These are phyloP conservation scores for Camelus bactrianus DNA, from an alignment of 2,113 vertebrate species.

Conservation along the genomic window DNA sequence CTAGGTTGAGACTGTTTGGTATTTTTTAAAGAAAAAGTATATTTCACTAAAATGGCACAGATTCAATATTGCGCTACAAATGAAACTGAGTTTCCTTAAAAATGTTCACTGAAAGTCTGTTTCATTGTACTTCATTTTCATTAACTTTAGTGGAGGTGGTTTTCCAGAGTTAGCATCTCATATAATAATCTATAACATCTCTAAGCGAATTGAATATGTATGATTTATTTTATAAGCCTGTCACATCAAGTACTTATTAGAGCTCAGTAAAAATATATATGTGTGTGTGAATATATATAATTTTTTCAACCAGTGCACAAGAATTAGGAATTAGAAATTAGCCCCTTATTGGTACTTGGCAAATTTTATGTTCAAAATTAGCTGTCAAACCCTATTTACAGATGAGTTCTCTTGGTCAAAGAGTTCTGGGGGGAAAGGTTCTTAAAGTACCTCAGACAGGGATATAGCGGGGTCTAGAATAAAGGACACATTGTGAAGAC, in stretches of 20 bases:
- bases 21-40: slow-evolving; percentile 80
- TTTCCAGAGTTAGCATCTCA: slow-evolving; percentile 74
- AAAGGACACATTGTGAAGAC: slow-evolving; percentile 62
- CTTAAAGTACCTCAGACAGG: slow-evolving; percentile 64
- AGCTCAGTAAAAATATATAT: slow-evolving; percentile 85
- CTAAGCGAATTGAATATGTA: slow-evolving; percentile 83
- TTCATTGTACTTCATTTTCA: slow-evolving; percentile 76
- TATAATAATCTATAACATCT: slow-evolving; percentile 84
- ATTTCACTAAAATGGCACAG: slow-evolving; percentile 82
- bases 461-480: slow-evolving; percentile 62
- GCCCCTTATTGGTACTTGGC: slow-evolving; percentile 62
- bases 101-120: slow-evolving; percentile 72
- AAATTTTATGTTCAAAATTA: slow-evolving; percentile 74
- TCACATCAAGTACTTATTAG: slow-evolving; percentile 78
- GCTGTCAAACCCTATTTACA: slow-evolving; percentile 34
- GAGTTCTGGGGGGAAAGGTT: slow-evolving; percentile 65
- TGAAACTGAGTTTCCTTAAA: slow-evolving; percentile 77
- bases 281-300: slow-evolving; percentile 78
- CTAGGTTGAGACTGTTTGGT: slow-evolving; percentile 44
- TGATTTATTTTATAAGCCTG: slow-evolving; percentile 82
- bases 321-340: slow-evolving; percentile 80
- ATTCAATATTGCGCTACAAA: slow-evolving; percentile 76
- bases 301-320: slow-evolving; percentile 74
- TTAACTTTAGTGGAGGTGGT: slow-evolving; percentile 76
- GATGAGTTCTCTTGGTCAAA: slow-evolving; percentile 69